Evolutionary conservation across 1,140 invertebrate species (phyloP), one percentile per base, ranked within the genome.

Genomic region (Conus betulinus): DNA sequence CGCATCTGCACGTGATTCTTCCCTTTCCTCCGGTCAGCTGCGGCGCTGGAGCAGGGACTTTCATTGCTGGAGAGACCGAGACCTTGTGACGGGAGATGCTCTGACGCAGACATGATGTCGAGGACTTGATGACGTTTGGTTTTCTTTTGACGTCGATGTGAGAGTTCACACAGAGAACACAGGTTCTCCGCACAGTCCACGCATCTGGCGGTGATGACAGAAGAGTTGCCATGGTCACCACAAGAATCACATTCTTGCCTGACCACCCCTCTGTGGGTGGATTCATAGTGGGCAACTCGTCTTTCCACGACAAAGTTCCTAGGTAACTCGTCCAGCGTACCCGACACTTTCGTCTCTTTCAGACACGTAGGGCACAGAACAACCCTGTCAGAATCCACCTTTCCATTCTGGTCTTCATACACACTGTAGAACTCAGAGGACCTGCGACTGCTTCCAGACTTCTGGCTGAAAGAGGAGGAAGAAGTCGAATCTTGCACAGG

Each of bases 71-170:
- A 53, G 79, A 53, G 7, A 51, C 8, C 57, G 57, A 60, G 8
- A 60, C 57, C 15, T 15, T 60, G 57, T 60, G 8, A 15, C 57
- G 4, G 57, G 8, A 60, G 57, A 8, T 11, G 57, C 15, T 60
- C 39, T 39, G 39, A 8, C 57, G 57, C 57, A 8, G 57, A 39
- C 8, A 25, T 84, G 57, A 88, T 25, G 53, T 85, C 53, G 20
- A 90, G 25, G 39, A 90, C 25, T 13, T 55, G 71, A 60, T 90
- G 89, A 55, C 52, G n/a, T 83, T 87, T 90, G 15, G 89, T 88
- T 83, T 85, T 85, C 67, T 88, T 88, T 25, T 90, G 89, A 67
- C 89, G 87, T 81, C 89, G 84, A 51, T 88, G 89, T 2, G 89
- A 78, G 15, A 84, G 63, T 76, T 90, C 89, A 87, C 89, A 90